Percentiles rank a stretch among this genome's conserved stretches.
Conservation (phyloP, 2,888 invertebrate species). For the Leptinotarsa juncta region DNA sequence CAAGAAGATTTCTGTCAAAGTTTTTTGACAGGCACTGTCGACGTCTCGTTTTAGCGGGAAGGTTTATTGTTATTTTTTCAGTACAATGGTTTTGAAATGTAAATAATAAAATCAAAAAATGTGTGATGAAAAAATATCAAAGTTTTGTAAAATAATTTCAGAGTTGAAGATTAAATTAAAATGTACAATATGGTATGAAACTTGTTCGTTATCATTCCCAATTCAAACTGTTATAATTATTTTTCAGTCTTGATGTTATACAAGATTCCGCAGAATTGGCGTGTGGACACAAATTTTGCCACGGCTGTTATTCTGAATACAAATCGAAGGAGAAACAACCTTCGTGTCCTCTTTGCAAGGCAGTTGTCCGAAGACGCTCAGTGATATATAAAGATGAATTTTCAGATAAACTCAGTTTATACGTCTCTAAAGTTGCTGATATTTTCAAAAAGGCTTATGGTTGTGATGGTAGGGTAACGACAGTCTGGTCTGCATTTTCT, state of each 20-base stretch:
- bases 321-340: slow-evolving; percentile 31
- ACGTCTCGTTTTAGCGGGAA: not conserved
- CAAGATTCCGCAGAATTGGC: slow-evolving; percentile 35
- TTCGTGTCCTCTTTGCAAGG: slow-evolving; percentile 40
- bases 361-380: slow-evolving; percentile 31
- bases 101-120: not conserved
- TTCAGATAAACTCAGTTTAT: slow-evolving; percentile 30
- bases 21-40: not conserved
- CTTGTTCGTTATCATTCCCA: not conserved
- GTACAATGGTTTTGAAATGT: not conserved
- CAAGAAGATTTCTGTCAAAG: not conserved
- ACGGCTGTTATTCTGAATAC: slow-evolving; percentile 29
- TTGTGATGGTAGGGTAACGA: slow-evolving; percentile 22
- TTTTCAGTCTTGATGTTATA: slow-evolving; percentile 41
- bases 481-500: not conserved
- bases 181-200: slow-evolving; percentile 33
- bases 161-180: slow-evolving; percentile 13
- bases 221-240: slow-evolving; percentile 11
- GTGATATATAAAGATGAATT: slow-evolving; percentile 34
- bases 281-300: slow-evolving; percentile 41
- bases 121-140: not conserved
- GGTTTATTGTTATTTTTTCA: not conserved
- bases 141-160: slow-evolving; percentile 13
- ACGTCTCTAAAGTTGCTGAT: slow-evolving; percentile 30
- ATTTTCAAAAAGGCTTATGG: slow-evolving; percentile 20